Percentiles rank a stretch among this genome's conserved stretches.
Conservation (phyloP, 1,140 invertebrate genomes). For the Temnothorax curvispinosus region DNA sequence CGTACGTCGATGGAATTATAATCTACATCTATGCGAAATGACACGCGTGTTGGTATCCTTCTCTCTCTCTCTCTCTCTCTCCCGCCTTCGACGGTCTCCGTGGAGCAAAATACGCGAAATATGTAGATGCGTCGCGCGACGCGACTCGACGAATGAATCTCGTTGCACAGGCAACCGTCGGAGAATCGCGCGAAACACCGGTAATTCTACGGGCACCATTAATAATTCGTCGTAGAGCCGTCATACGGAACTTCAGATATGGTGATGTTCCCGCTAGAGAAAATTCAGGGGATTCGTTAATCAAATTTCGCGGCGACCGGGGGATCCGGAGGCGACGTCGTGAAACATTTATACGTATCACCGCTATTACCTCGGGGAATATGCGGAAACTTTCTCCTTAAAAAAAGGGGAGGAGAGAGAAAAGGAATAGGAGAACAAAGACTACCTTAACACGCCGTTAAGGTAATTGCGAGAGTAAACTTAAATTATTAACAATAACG, state of each 20-base stretch:
- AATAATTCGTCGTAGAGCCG: conserved; percentile 46
- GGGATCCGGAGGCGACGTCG: conserved; percentile 28
- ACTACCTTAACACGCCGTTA: conserved; percentile 10
- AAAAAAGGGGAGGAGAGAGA: not conserved
- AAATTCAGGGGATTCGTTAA: conserved; percentile 58
- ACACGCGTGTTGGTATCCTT: not conserved
- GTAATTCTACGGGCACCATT: conserved; percentile 51
- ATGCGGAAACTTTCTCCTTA: not conserved
- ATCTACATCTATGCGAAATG: conserved; percentile 33
- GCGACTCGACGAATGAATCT: conserved; percentile 44
- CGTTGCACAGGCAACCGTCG: conserved; percentile 5
- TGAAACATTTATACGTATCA: conserved; percentile 56
- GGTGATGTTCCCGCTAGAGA: conserved; percentile 45
- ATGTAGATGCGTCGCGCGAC: conserved; percentile 5
- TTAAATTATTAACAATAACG: conserved; percentile 29
- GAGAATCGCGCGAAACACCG: conserved; percentile 35
- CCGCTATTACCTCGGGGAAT: conserved; percentile 33
- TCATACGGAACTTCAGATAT: conserved; percentile 45
- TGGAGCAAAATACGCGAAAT: conserved; percentile 16
- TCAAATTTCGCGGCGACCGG: conserved; percentile 49
- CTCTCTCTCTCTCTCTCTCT: not conserved
- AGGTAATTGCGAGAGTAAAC: conserved; percentile 27
- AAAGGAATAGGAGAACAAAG: not conserved
- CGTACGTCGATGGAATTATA: conserved; percentile 48
- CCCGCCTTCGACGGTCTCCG: not conserved